Evolutionary conservation across 2,113 vertebrate genomes (phyloP), one percentile per base, ranked within the genome.

Genomic region (Vicugna pacos): DNA sequence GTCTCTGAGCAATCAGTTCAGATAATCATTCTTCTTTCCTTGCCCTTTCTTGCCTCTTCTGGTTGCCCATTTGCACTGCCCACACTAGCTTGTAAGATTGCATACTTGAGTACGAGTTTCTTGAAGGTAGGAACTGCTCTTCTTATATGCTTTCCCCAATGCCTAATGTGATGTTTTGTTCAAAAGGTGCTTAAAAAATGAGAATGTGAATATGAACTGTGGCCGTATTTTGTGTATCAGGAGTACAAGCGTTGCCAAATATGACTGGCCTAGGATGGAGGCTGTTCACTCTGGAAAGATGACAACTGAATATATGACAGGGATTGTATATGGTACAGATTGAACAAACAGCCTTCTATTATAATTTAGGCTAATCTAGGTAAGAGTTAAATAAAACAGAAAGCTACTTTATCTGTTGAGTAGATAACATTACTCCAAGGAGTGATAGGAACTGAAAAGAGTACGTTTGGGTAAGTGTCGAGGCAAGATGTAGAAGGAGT

Each of bases 151-250:
- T 90, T 84, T 91, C 3, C 26, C 24, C 35, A 75, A 28, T 42
- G 56, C n/a, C 67, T 32, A 62, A 30, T 50, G 56, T 30, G 20
- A 69, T 76, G 8, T 54, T 96, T 95, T 85, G 22, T 81, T 80
- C 65, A 85, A 95, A 91, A 69, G 19, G 8, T 95, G n/a, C 58
- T 91, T 91, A 35, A 82, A 54, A 85, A 92, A 62, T 65, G 56
- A 95, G 50, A 10, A 94, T 2, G 10, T 46, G 24, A 42, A 12
- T 58, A 32, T 83, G 26, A 94, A 58, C 20, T 60, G 14, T 14
- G 11, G 32, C 85, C 30, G 24, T 42, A 26, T 77, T 73, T 94
- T n/a, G 14, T 89, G 10, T 67, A 30, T 72, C 52, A 30, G 65
- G n/a, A 28, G 35, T 92, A 19, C 5, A 58, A 80, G 24, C 35